Conservation (phyloP, 1,140 invertebrate genomes). For the Pomacea maculata region DNA sequence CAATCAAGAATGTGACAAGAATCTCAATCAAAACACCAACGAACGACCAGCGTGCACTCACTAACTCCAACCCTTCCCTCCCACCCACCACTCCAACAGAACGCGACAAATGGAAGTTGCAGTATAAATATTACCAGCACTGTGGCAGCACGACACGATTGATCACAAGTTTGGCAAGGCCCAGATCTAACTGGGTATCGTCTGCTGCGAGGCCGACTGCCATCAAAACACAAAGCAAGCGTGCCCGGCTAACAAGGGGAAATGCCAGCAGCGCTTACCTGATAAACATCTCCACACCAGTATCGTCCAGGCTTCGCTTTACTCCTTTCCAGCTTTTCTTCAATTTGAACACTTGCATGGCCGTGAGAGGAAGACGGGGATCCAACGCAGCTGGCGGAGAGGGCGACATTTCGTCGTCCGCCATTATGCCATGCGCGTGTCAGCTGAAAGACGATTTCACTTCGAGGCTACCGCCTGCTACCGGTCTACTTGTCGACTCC, state of each 20-base stretch:
- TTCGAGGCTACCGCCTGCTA: background rate
- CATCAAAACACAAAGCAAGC: background rate
- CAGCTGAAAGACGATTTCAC: background rate
- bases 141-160: background rate
- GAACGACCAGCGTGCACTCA: no score
- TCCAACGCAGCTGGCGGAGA: constrained; percentile 51
- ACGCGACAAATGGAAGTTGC: background rate
- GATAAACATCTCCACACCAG: constrained; percentile 62
- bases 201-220: background rate
- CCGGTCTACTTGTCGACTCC: background rate
- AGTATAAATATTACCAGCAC: background rate
- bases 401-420: constrained; percentile 34
- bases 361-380: constrained; percentile 52
- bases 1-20: no score
- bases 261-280: constrained; percentile 42
- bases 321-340: constrained; percentile 64
- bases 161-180: background rate
- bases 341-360: constrained; percentile 60
- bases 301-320: constrained; percentile 56
- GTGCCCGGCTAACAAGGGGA: background rate
- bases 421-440: constrained; percentile 21
- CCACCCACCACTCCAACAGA: background rate
- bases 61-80: no score
- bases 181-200: background rate
- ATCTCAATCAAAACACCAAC: no score